phyloP scores from a whole-genome alignment of 2,888 invertebrate species.

The Nephrotoma appendiculata region DNA sequence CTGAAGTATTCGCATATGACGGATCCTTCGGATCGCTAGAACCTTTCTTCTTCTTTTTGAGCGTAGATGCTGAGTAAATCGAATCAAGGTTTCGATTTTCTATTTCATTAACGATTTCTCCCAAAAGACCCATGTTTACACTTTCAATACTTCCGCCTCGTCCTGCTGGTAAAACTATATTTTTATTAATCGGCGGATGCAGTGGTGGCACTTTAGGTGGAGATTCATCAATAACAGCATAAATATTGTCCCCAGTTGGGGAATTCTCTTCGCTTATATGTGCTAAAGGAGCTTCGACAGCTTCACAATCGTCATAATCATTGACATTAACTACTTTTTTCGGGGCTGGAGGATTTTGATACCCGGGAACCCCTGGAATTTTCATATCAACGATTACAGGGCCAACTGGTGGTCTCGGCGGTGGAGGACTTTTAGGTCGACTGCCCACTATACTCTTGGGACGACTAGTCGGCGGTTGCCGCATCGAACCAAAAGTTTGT shows the following conservation, averaged over 20 bases:
- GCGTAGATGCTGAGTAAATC: constrained; percentile 66
- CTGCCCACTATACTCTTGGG: constrained; percentile 56
- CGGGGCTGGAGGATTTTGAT: constrained; percentile 37
- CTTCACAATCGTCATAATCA: constrained; percentile 68
- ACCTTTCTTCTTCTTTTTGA: constrained; percentile 44
- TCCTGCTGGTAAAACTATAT: constrained; percentile 33
- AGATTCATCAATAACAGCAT: constrained; percentile 73
- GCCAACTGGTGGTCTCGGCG: constrained; percentile 48
- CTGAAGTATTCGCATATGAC: constrained; percentile 46
- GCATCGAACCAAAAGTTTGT: constrained; percentile 72
- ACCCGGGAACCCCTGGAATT: constrained; percentile 38
- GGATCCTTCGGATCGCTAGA: constrained; percentile 25
- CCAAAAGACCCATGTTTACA: constrained; percentile 62
- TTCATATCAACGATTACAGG: constrained; percentile 26
- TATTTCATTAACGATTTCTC: constrained; percentile 79
- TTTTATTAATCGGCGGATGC: constrained; percentile 26
- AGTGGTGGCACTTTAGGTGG: constrained; percentile 35
- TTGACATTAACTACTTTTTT: constrained; percentile 21
- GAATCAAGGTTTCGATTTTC: constrained; percentile 75
- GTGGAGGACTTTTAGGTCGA: constrained; percentile 62
- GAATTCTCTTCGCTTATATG: constrained; percentile 47
- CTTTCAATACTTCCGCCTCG: constrained; percentile 37
- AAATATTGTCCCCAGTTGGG: constrained; percentile 57
- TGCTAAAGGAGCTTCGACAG: constrained; percentile 40
- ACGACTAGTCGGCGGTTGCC: constrained; percentile 50